These are phyloP conservation scores for Lerema accius DNA, from an alignment of 1,140 invertebrate genomes.

Conservation along the genomic window DNA sequence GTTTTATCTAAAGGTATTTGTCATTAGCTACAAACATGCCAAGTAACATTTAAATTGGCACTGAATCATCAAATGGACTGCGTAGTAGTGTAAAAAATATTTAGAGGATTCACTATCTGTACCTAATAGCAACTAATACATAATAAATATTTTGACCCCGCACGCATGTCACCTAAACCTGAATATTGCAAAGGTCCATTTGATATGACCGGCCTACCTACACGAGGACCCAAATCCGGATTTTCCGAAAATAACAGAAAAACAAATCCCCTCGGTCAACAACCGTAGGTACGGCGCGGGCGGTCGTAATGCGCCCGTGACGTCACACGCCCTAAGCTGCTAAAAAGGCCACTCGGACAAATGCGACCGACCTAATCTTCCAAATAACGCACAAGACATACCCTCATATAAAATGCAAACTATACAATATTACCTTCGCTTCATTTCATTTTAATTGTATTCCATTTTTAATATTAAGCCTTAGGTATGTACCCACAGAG, in stretches of 20 bases:
- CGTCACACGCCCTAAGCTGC: conserved; percentile 24
- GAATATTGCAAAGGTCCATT: background rate
- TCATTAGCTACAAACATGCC: too few relatives aligned
- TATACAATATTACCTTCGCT: background rate
- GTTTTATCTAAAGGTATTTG: too few relatives aligned
- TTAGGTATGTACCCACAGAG: too few relatives aligned
- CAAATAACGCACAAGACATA: background rate
- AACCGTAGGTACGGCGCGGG: background rate
- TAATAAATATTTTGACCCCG: too few relatives aligned
- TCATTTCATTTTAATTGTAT: too few relatives aligned
- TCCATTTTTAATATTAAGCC: too few relatives aligned
- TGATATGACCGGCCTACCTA: background rate
- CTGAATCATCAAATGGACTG: too few relatives aligned
- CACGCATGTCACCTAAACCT: background rate
- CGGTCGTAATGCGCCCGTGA: conserved; percentile 19
- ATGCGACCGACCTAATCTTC: conserved; percentile 20
- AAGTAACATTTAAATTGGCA: too few relatives aligned
- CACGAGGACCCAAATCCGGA: conserved; percentile 24
- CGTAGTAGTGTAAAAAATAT: too few relatives aligned
- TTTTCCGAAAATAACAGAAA: conserved; percentile 23
- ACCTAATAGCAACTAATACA: too few relatives aligned
- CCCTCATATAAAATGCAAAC: conserved; percentile 2
- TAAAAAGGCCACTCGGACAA: conserved; percentile 15
- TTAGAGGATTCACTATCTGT: too few relatives aligned
- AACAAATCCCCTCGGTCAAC: conserved; percentile 26